These are phyloP conservation scores for Stegana nigrithorax DNA, from an alignment of 2,888 invertebrate species.

Conservation along the genomic window DNA sequence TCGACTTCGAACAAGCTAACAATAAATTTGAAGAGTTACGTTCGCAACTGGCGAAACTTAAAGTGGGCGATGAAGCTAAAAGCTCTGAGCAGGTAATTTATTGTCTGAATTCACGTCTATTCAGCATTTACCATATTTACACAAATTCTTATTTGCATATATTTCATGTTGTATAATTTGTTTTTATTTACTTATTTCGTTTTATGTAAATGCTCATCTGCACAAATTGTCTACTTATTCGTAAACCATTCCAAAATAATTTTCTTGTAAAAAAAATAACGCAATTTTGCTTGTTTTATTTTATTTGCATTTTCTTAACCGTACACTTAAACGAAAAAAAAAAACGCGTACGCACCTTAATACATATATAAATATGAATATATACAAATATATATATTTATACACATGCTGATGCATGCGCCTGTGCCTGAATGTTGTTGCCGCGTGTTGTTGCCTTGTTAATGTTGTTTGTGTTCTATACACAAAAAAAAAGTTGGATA, in stretches of 20 bases:
- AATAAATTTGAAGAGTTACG: constrained; percentile 95
- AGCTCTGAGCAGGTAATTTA: constrained; percentile 68
- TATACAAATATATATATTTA: not conserved
- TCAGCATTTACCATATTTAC: not conserved
- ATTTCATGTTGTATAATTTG: constrained; percentile 17
- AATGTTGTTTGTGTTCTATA: too few species aligned
- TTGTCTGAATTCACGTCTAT: too few species aligned
- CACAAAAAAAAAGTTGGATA: too few species aligned
- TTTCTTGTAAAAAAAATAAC: not conserved
- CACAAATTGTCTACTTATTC: too few species aligned
- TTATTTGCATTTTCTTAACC: not conserved
- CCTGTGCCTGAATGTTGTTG: too few species aligned
- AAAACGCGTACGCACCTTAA: not conserved
- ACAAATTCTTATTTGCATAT: constrained; percentile 14
- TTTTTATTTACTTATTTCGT: not conserved
- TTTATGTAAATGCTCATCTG: not conserved
- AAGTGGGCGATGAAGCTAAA: constrained; percentile 74
- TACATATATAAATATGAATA: not conserved
- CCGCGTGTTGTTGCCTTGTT: constrained; percentile 28
- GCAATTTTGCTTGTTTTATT: not conserved
- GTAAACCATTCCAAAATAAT: too few species aligned
- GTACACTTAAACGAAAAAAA: not conserved
- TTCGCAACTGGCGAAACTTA: constrained; percentile 85
- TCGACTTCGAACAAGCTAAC: constrained; percentile 98
- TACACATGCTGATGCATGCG: not conserved